These are phyloP conservation scores for Alosa sapidissima DNA, from an alignment of 2,797 vertebrate genomes.

Conservation along the genomic window DNA sequence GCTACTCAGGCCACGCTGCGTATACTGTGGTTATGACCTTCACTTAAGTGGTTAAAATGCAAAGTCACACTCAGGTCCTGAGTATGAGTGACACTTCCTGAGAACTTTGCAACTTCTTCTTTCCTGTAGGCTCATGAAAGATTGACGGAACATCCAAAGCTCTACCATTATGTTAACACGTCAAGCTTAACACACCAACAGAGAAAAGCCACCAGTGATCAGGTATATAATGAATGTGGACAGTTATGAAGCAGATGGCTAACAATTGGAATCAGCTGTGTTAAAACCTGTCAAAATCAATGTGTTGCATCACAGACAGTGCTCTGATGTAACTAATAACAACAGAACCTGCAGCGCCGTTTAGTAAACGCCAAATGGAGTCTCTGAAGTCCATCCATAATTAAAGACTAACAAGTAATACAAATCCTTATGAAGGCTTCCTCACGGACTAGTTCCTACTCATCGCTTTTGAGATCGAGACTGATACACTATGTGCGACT, in stretches of 20 bases:
- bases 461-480: background rate
- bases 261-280: background rate
- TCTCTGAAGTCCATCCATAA: background rate
- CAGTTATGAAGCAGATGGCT: background rate
- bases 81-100: background rate
- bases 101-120: background rate
- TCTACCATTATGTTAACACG: background rate
- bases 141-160: background rate
- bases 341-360: background rate
- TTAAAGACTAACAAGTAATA: no score
- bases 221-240: background rate
- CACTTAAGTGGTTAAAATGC: background rate
- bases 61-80: background rate
- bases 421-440: background rate
- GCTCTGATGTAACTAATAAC: background rate
- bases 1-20: background rate
- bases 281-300: background rate
- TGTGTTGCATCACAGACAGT: background rate
- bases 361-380: background rate
- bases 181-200: background rate
- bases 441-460: background rate
- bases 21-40: background rate
- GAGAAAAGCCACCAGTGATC: background rate
- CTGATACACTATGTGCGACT: background rate
- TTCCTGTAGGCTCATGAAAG: background rate